phyloP scores from a whole-genome alignment of 2,797 vertebrate genomes.

The Echeneis naucrates region DNA sequence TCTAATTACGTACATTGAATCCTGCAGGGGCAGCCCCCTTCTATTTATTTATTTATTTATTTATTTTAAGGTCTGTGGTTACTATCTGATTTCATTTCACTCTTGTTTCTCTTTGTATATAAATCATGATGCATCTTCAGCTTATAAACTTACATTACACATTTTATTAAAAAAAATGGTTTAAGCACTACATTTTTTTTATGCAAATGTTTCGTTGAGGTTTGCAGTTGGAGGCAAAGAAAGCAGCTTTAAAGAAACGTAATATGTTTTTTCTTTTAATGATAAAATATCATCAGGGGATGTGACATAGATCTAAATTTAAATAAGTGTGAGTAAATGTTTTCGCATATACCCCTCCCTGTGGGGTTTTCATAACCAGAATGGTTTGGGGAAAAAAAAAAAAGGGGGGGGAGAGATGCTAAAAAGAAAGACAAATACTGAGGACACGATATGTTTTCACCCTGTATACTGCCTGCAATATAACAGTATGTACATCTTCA shows the following conservation, averaged over 20 bases:
- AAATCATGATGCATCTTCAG: background rate
- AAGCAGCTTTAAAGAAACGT: slow-evolving; percentile 2
- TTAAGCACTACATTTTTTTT: background rate
- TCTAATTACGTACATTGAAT: background rate
- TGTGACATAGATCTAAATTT: background rate
- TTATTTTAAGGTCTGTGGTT: background rate
- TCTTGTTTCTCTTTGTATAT: background rate
- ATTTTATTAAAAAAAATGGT: background rate
- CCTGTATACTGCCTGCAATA: background rate
- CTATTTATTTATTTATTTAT: no score
- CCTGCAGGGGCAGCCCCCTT: no score
- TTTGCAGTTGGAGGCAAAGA: background rate
- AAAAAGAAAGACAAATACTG: background rate
- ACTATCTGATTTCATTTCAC: background rate
- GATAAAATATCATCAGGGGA: background rate
- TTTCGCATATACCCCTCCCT: no score
- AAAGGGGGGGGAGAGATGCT: no score
- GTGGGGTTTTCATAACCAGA: background rate
- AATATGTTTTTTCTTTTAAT: background rate
- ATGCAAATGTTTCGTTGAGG: background rate
- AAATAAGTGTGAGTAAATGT: background rate
- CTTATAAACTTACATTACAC: background rate
- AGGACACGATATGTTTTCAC: no score
- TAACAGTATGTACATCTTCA: background rate
- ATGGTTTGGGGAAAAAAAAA: background rate